Base-by-base conservation (phyloP, 1,140 invertebrate genomes). In the Phortica variegata region DNA sequence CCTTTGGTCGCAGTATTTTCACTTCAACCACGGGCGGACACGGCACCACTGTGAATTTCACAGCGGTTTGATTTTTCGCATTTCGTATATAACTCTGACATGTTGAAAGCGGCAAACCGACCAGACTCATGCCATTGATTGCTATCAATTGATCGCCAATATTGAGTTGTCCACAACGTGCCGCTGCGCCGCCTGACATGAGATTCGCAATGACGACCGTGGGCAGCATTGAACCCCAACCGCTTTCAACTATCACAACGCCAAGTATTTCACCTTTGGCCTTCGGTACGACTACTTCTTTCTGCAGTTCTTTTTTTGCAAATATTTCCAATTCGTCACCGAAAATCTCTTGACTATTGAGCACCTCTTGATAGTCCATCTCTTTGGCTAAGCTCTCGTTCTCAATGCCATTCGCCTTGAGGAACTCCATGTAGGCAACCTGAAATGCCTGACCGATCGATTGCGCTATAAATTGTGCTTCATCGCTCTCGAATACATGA, bases 81-180 rank as follows among this genome's bases (percentile, higher is more conserved):
- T 95, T 95, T 80, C 98, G 98, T 62, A 99, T 98, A 78, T 98
- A 97, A 58, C 87, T 96, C 81, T 99, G 97, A 80, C 97, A 99
- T 52, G 93, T 95, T 4, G 95, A 96, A 21, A 99, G 81, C 26
- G 97, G 96, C 44, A 99, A 81, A 2, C 97, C 97, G 13, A 99
- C 97, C 26, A 99, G 82, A 62, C 93, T 97, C 47, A 99, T 90
- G 12, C 97, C 97, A 79, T 99, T 99, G 52, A 99, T 97, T 49
- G 95, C 95, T 68, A 99, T 99, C 72, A 99, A 95, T 82, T 99
- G 96, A 83, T 99, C 97, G 29, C 97, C 97, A 77, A 99, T 98
- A 79, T 99, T 99, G 8, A 99, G 84, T 65, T 97, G 93, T 23
- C 95, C 96, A 77, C 95, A 98, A 26, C 96, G 81, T 1, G 94